Base-by-base conservation (phyloP, 2,113 vertebrate species). In the Eudyptes chrysolophus region DNA sequence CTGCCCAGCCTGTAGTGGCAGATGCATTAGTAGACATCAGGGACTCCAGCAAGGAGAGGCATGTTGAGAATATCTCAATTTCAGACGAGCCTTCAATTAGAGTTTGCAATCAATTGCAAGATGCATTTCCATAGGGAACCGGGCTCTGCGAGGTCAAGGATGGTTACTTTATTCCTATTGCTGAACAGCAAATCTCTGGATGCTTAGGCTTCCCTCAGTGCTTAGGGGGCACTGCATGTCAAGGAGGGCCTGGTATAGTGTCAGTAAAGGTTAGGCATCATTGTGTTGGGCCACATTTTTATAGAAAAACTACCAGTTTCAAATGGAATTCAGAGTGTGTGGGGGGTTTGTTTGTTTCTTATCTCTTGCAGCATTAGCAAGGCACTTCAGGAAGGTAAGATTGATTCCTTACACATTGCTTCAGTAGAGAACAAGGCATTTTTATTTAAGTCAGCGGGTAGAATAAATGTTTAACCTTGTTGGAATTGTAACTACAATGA, bases 361-460 rank as follows among this genome's bases (percentile, higher is more conserved):
- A 9, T 74, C 66, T 94, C 70, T 76, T 82, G 38, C 48, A 94
- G 27, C 55, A 27, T 80, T 65, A 76, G 57, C 38, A 46, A 68
- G 64, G 24, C 26, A 16, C 32, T 87, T 94, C 1, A 15, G 77
- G 49, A 68, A 71, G 66, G 87, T 13, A 62, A 18, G 44, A 76
- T 75, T 77, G 74, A 87, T 78, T 80, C 77, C 42, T 20, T 58
- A 74, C 34, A 6, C 22, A 36, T 92, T 60, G n/a, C 55, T 88
- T 95, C 66, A 74, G 32, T 79, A 83, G 92, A 89, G 49, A 95
- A 71, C 85, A 77, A 62, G 87, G 62, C 29, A 27, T 87, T 96
- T 96, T 95, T 91, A 95, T 97, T 98, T 97, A 97, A 97, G 97
- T 96, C 82, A 70, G 52, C 72, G 42, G 54, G 65, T 95, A 97